phyloP scores from a whole-genome alignment of 2,797 vertebrate genomes.

The Pangasius djambal region DNA sequence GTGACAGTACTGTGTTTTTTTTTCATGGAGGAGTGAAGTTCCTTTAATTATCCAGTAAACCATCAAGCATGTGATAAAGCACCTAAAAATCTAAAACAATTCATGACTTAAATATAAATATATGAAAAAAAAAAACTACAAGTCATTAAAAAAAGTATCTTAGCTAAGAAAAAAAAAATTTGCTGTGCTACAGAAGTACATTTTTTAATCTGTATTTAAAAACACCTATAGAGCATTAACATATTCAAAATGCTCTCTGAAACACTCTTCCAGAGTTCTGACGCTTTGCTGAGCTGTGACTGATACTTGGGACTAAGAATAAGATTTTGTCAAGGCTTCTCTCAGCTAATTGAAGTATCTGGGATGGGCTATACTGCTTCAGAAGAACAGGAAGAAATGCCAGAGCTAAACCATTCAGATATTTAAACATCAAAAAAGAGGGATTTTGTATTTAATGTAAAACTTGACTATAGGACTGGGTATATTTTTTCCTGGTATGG shows the following conservation, averaged over 20 bases:
- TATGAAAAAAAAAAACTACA: not conserved
- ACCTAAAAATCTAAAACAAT: not conserved
- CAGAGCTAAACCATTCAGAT: not conserved
- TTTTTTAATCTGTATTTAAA: not conserved
- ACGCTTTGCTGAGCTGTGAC: not conserved
- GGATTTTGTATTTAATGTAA: not conserved
- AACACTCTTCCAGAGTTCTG: not conserved
- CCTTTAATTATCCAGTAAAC: not conserved
- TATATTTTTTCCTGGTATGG: not conserved
- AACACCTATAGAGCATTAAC: not conserved
- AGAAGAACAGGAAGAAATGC: not conserved
- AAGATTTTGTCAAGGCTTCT: not conserved
- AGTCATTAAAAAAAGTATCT: not conserved
- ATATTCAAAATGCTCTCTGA: not conserved
- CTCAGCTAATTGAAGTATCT: not conserved
- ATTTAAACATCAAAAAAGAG: not conserved
- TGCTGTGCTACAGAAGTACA: not conserved
- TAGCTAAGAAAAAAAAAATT: not conserved
- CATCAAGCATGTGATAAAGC: not conserved
- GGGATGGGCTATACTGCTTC: not conserved
- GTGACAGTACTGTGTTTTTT: not conserved
- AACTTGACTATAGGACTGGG: not conserved
- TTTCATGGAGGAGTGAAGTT: not conserved
- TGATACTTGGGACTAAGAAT: not conserved
- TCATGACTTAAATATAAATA: not conserved